Conservation (phyloP, 2,113 vertebrate species). For the Cyanoderma ruficeps region DNA sequence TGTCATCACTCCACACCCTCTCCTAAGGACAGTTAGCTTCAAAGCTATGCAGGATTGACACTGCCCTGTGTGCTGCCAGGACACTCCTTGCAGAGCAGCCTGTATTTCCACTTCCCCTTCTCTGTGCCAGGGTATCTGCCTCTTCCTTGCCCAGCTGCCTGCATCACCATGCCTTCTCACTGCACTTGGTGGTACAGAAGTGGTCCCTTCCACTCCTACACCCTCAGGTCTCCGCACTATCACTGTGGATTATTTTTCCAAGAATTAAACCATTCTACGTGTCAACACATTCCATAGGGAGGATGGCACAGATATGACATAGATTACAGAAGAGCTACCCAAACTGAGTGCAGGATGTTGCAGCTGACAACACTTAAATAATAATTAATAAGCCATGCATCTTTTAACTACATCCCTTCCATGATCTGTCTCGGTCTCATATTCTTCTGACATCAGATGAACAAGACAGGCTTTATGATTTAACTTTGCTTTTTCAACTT, state of each 20-base stretch:
- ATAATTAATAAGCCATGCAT: background rate
- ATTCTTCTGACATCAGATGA: background rate
- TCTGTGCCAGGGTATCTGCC: background rate
- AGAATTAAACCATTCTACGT: background rate
- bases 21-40: background rate
- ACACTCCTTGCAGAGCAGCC: background rate
- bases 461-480: background rate
- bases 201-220: rapidly evolving
- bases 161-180: background rate
- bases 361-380: background rate
- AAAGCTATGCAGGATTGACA: background rate
- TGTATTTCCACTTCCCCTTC: background rate
- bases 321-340: background rate
- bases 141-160: background rate
- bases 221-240: background rate
- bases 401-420: background rate
- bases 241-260: background rate
- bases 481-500: background rate
- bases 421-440: background rate
- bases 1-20: background rate
- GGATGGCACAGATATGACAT: background rate
- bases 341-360: background rate
- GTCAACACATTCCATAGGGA: background rate
- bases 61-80: background rate
- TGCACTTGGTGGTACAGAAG: background rate